Conservation (phyloP, 2,888 invertebrate genomes). For the Rotaria magnacalcarata region DNA sequence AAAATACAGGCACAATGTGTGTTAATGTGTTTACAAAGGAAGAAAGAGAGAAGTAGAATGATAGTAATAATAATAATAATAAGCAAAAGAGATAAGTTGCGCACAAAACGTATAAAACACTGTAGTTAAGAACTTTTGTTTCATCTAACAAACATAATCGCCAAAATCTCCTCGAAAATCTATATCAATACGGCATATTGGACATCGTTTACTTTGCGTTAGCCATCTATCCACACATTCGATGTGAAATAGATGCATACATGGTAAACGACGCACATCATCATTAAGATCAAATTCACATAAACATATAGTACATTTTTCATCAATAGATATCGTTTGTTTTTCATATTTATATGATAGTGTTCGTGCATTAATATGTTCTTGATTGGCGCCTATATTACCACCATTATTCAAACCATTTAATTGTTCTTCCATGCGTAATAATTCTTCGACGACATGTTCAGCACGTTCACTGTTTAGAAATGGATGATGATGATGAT, state of each 20-base stretch:
- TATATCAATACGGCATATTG: constrained; percentile 85
- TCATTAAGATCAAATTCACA: constrained; percentile 62
- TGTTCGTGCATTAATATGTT: constrained; percentile 77
- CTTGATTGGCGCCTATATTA: constrained; percentile 71
- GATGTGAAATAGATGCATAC: constrained; percentile 86
- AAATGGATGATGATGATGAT: not conserved
- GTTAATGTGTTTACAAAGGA: not conserved
- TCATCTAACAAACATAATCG: not conserved
- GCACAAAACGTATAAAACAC: constrained; percentile 22
- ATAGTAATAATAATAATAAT: not conserved
- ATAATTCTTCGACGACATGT: constrained; percentile 26
- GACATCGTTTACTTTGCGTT: constrained; percentile 82
- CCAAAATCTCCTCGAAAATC: constrained; percentile 61
- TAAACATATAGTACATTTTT: constrained; percentile 86
- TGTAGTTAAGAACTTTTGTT: not conserved
- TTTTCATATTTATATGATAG: constrained; percentile 76
- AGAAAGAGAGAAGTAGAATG: not conserved
- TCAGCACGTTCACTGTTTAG: constrained; percentile 2
- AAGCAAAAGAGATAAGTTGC: constrained; percentile 29
- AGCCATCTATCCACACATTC: constrained; percentile 91
- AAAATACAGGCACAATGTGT: constrained; percentile 31
- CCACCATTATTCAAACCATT: not conserved
- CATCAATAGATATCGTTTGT: constrained; percentile 68
- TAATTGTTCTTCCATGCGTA: constrained; percentile 32
- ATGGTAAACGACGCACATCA: constrained; percentile 72